Conservation (phyloP, 2,888 invertebrate species). For the Polyommatus iphigenia region DNA sequence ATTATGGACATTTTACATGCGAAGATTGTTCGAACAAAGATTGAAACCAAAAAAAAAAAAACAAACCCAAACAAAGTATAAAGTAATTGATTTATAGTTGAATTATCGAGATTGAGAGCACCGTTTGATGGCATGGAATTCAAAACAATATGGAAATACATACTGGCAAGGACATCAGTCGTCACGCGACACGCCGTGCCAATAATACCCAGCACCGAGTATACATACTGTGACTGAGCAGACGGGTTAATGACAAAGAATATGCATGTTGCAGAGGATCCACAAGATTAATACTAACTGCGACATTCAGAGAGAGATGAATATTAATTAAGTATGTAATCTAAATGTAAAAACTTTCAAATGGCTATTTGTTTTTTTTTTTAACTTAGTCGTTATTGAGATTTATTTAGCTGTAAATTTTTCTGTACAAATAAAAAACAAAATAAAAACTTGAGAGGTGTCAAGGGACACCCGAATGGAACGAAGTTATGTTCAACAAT, state of each 20-base stretch:
- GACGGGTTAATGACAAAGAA: conserved; percentile 40
- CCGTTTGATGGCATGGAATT: conserved; percentile 9
- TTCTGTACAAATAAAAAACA: too few relatives aligned
- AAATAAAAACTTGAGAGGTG: too few relatives aligned
- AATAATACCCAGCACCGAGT: conserved; percentile 48
- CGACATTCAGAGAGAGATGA: too few relatives aligned
- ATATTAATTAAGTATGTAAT: too few relatives aligned
- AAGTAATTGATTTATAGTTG: not conserved
- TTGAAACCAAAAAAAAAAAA: not conserved
- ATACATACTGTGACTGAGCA: conserved; percentile 31
- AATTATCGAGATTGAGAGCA: not conserved
- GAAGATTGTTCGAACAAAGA: not conserved
- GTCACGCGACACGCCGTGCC: conserved; percentile 50
- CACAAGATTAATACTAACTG: not conserved
- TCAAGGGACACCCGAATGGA: too few relatives aligned
- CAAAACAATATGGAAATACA: conserved; percentile 36
- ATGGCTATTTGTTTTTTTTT: too few relatives aligned
- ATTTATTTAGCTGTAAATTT: too few relatives aligned
- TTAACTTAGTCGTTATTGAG: too few relatives aligned
- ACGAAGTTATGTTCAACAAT: too few relatives aligned
- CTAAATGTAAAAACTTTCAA: too few relatives aligned
- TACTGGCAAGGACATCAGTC: conserved; percentile 48
- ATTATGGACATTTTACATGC: not conserved
- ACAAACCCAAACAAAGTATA: not conserved
- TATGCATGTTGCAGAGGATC: conserved; percentile 33